Evolutionary conservation across 2,113 vertebrate genomes (phyloP).

Genomic region (Seriola rivoliana): DNA sequence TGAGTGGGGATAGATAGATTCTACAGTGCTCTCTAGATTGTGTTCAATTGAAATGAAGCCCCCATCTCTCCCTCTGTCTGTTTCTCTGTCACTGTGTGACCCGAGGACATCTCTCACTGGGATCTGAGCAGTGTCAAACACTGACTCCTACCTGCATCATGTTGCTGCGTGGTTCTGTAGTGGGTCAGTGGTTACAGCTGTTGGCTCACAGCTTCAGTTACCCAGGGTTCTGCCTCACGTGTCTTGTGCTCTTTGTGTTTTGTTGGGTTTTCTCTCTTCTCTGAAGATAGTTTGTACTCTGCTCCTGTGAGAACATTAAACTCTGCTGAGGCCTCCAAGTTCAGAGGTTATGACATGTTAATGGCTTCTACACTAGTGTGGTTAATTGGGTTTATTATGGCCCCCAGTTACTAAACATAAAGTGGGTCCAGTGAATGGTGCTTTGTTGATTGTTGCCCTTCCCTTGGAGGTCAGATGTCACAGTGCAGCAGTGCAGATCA

Average conservation of each 20-base stretch:
- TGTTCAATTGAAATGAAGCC: no score
- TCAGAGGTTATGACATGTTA: no score
- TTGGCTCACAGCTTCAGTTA: not conserved
- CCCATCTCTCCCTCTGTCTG: not conserved
- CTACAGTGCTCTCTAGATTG: no score
- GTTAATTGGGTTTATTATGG: no score
- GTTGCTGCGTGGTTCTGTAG: not conserved
- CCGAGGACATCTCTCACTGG: not conserved
- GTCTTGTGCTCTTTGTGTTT: not conserved
- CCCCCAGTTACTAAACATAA: no score
- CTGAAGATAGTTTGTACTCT: not conserved
- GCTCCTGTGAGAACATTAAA: no score
- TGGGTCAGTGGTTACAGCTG: slow-evolving; percentile 9
- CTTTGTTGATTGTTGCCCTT: not conserved
- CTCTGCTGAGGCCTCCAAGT: no score
- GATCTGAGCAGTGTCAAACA: slow-evolving; percentile 6
- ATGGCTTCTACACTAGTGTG: no score
- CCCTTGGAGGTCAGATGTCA: not conserved
- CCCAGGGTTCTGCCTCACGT: not conserved
- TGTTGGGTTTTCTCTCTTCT: not conserved
- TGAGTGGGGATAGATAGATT: no score
- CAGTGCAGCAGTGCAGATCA: not conserved
- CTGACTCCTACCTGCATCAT: not conserved
- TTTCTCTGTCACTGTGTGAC: not conserved
- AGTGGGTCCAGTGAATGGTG: no score